Conservation (phyloP, 2,888 invertebrate genomes). For the Orthosia incerta region DNA sequence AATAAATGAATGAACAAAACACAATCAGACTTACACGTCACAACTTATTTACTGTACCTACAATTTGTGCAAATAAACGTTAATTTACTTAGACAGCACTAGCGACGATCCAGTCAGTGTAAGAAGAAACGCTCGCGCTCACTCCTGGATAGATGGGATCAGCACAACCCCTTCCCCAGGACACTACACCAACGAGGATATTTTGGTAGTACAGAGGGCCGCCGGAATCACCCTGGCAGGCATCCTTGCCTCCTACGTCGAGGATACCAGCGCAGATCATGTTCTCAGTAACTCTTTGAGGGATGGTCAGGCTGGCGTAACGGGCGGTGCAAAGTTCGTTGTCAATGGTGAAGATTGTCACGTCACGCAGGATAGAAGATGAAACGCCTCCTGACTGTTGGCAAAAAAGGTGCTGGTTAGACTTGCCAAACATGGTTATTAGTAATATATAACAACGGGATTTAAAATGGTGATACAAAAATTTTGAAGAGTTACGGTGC, state of each 20-base stretch:
- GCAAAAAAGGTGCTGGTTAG: background rate
- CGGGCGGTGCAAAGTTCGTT: constrained; percentile 69
- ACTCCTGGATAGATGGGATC: constrained; percentile 85
- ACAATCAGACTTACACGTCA: background rate
- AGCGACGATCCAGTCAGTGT: constrained; percentile 76
- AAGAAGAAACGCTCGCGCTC: constrained; percentile 80
- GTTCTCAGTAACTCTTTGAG: constrained; percentile 70
- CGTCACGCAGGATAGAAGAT: constrained; percentile 70
- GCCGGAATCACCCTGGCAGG: constrained; percentile 87
- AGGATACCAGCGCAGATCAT: constrained; percentile 82
- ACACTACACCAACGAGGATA: constrained; percentile 84
- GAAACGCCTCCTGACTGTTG: constrained; percentile 68
- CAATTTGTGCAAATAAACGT: no score
- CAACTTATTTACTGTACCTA: no score
- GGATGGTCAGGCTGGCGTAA: constrained; percentile 64
- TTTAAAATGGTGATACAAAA: background rate
- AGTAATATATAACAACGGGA: background rate
- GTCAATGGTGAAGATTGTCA: constrained; percentile 76
- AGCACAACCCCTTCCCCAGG: constrained; percentile 88
- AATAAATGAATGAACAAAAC: background rate
- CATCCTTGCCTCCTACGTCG: constrained; percentile 75
- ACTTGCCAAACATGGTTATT: background rate
- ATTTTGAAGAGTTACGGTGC: background rate
- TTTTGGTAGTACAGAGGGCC: constrained; percentile 84
- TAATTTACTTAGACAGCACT: constrained; percentile 28